Percentiles rank a stretch among this genome's conserved stretches.
These are phyloP conservation scores for Enteromius unitaeniatus DNA, from an alignment of 2,797 vertebrate species.

Conservation along the genomic window DNA sequence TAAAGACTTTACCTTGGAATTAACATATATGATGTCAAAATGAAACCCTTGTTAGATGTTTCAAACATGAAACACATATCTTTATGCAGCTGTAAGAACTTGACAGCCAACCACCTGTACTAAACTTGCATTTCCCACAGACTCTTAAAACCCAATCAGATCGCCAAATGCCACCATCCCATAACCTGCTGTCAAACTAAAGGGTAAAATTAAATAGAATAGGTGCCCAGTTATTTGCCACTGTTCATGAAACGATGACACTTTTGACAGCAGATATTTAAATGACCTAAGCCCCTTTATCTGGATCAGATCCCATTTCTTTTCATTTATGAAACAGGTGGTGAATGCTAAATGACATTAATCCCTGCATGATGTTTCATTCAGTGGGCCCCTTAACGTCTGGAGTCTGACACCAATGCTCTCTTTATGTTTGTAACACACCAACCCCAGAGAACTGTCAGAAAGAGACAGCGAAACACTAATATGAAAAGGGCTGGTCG, in stretches of 20 bases:
- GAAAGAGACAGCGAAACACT: not conserved
- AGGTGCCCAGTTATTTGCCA: slow-evolving; percentile 8
- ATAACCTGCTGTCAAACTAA: slow-evolving; percentile 25
- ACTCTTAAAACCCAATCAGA: slow-evolving; percentile 12
- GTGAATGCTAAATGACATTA: slow-evolving; percentile 41
- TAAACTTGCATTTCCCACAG: not conserved
- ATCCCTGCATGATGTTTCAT: slow-evolving; percentile 36
- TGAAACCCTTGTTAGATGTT: no score
- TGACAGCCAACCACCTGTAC: no score
- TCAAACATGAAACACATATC: no score
- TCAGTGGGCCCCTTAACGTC: slow-evolving; percentile 6
- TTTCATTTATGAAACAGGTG: slow-evolving; percentile 51
- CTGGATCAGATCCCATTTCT: slow-evolving; percentile 10
- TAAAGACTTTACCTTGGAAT: no score
- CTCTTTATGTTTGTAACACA: slow-evolving; percentile 14
- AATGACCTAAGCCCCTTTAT: slow-evolving; percentile 2
- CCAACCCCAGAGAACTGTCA: not conserved
- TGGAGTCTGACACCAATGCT: slow-evolving; percentile 10
- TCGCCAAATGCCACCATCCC: slow-evolving; percentile 23
- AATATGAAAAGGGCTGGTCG: not conserved
- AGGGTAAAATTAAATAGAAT: slow-evolving; percentile 18
- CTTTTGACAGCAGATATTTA: slow-evolving; percentile 39
- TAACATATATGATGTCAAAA: no score
- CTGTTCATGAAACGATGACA: not conserved
- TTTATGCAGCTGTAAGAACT: no score